Base-by-base conservation (phyloP, 2,797 vertebrate genomes). In the Microctenopoma lineatum region DNA sequence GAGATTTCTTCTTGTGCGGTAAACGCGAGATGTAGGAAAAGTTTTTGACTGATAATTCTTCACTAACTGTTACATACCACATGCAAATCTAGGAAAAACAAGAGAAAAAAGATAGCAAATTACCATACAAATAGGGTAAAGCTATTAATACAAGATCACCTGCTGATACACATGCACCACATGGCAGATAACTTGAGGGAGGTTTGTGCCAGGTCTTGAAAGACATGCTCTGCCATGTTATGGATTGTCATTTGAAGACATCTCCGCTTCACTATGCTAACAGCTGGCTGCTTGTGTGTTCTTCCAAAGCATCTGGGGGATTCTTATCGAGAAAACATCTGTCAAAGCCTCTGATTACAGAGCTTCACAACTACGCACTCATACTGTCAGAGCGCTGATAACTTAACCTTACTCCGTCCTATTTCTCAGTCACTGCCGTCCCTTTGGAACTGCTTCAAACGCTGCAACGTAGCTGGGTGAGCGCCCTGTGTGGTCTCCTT, bases 301-400 rank as follows among this genome's bases (percentile, higher is more conserved):
- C 81, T 66, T 64, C 51, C 66, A 46, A 56, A 80, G 51, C 64
- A 70, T 73, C 63, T 69, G 66, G 64, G 83, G 77, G 77, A 76
- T 77, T 85, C 83, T 92, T 91, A 91, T 92, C 68, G 86, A 91
- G 83, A 90, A 92, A 92, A 87, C 92, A 91, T 93, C 90, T 87
- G 92, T 88, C 88, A 83, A 77, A 76, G 53, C 58, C 56, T 75
- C 67, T 87, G 86, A 90, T 90, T 84, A 82, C 80, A 78, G 77
- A 74, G 73, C 72, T 55, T 64, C 77, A 73, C 79, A 69, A 79
- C 82, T 68, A 68, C 84, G 74, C 2, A 53, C 75, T 80, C 56
- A 47, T 69, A 60, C 84, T 53, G 83, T 89, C 81, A 61, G 78
- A 47, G 66, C 46, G 57, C 81, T 83, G 87, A 93, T 90, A 87